These are phyloP conservation scores for Diceros bicornis DNA, from an alignment of 2,797 vertebrate genomes.

Conservation along the genomic window DNA sequence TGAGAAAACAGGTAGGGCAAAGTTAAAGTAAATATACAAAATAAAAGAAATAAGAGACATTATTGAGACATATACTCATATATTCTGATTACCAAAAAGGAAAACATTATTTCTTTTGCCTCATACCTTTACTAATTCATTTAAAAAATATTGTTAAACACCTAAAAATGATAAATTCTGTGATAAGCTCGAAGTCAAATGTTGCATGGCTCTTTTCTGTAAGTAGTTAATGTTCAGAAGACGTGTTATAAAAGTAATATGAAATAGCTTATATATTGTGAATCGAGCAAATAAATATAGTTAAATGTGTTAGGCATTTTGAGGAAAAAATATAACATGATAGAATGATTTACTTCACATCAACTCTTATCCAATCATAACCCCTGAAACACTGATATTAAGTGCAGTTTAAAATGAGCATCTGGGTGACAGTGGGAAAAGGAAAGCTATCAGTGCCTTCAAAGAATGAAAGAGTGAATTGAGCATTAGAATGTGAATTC, in stretches of 20 bases:
- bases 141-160: not conserved
- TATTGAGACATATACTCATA: not conserved
- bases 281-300: not conserved
- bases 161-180: not conserved
- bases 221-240: not conserved
- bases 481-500: not conserved
- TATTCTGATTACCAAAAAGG: not conserved
- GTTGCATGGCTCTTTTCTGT: not conserved
- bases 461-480: not conserved
- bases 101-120: not conserved
- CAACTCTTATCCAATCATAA: not conserved
- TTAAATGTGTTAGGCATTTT: slow-evolving; percentile 8
- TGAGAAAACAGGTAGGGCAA: not conserved
- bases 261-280: not conserved
- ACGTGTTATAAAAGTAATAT: not conserved
- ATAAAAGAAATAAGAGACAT: not conserved
- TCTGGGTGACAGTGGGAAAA: not conserved
- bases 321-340: not conserved
- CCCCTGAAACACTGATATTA: not conserved
- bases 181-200: not conserved
- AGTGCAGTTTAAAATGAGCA: not conserved
- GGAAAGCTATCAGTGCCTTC: not conserved
- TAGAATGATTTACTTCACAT: not conserved
- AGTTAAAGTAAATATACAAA: not conserved
- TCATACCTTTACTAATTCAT: not conserved